These are phyloP conservation scores for Radopholus similis DNA, from an alignment of 1,140 invertebrate genomes.

Conservation along the genomic window DNA sequence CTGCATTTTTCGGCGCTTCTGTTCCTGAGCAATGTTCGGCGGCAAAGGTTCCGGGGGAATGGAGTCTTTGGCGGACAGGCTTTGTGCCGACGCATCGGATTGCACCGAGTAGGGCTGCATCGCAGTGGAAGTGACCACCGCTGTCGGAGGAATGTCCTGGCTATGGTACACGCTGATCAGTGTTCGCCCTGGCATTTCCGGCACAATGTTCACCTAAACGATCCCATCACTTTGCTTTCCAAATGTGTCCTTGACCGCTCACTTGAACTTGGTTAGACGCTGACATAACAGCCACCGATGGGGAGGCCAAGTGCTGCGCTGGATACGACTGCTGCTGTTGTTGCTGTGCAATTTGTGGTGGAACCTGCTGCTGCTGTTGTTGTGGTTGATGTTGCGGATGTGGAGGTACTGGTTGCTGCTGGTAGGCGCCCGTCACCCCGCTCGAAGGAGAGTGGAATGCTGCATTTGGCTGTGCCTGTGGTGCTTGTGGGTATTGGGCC, in stretches of 20 bases:
- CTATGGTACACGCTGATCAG: constrained; percentile 51
- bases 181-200: constrained; percentile 43
- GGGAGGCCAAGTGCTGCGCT: neutral
- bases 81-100: constrained; percentile 1
- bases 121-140: constrained; percentile 15
- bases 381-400: neutral
- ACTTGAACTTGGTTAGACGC: constrained; percentile 20
- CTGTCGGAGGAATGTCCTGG: constrained; percentile 34
- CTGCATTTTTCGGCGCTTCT: constrained; percentile 8
- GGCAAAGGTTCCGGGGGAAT: constrained; percentile 48
- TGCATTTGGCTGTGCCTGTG: neutral
- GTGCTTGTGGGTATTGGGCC: neutral
- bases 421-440: neutral
- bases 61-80: constrained; percentile 31
- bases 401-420: neutral
- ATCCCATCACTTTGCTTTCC: constrained; percentile 5
- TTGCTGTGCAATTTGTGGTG: constrained; percentile 11
- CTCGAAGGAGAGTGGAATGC: neutral
- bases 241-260: constrained; percentile 4
- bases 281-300: constrained; percentile 19
- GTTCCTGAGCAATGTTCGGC: constrained; percentile 6
- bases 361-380: neutral
- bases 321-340: constrained; percentile 10
- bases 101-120: neutral
- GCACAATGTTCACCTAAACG: constrained; percentile 47